phyloP scores from a whole-genome alignment of 2,888 invertebrate species.

The Coelinius sp. region DNA sequence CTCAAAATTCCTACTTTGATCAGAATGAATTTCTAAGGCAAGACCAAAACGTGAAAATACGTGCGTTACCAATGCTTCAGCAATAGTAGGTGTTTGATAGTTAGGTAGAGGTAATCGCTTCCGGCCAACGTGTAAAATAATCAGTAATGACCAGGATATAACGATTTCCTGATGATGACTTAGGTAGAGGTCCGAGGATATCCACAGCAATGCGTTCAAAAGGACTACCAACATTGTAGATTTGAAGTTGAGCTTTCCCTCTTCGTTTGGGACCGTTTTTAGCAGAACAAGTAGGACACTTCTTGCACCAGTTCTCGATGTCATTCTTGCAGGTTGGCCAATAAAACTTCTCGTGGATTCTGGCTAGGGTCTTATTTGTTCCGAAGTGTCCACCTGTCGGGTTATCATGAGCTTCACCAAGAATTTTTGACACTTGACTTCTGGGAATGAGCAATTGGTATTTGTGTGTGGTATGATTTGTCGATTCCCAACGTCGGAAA shows the following conservation, averaged over 20 bases:
- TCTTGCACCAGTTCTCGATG: neutral
- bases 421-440: no score
- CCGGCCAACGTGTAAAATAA: neutral
- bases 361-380: no score
- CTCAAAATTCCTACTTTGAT: constrained; percentile 55
- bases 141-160: neutral
- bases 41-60: constrained; percentile 46
- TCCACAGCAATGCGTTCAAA: neutral
- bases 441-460: no score
- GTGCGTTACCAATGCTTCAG: constrained; percentile 48
- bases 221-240: neutral
- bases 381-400: neutral
- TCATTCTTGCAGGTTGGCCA: neutral
- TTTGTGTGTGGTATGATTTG: neutral
- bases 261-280: neutral
- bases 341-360: no score
- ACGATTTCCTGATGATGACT: neutral
- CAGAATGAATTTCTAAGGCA: neutral
- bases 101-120: neutral
- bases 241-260: neutral
- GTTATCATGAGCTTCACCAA: neutral
- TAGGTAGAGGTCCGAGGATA: neutral
- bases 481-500: no score
- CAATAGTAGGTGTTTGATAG: constrained; percentile 55
- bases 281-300: neutral